A percentile compares a stretch with the other conserved stretches of the same genome.
Evolutionary conservation across 2,888 invertebrate genomes (phyloP).

Genomic region (Nebria brevicollis): DNA sequence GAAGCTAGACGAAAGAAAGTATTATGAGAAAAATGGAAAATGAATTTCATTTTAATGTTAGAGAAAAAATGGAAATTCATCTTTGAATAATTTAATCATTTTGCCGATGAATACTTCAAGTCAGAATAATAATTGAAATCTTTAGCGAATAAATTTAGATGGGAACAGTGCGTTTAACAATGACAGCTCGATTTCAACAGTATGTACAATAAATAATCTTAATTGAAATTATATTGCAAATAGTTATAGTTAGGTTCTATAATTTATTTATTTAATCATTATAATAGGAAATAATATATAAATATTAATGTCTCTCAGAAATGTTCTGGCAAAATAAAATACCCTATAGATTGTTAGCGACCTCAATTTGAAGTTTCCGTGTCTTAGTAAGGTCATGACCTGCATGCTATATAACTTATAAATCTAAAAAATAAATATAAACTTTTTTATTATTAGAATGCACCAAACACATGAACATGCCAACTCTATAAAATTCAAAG

Average conservation of each 20-base stretch:
- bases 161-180: too few species aligned
- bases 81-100: too few species aligned
- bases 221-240: not conserved
- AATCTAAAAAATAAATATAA: conserved; percentile 1
- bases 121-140: too few species aligned
- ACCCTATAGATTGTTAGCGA: conserved; percentile 14
- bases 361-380: conserved; percentile 35
- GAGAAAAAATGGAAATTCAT: too few species aligned
- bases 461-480: conserved; percentile 1
- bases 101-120: too few species aligned
- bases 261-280: not conserved
- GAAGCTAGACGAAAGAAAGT: conserved; percentile 36
- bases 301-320: not conserved
- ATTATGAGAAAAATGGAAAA: conserved; percentile 4
- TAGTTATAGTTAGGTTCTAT: not conserved
- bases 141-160: too few species aligned
- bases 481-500: not conserved
- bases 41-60: too few species aligned
- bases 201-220: too few species aligned
- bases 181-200: too few species aligned
- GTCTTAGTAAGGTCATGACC: conserved; percentile 16
- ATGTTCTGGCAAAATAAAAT: not conserved
- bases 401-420: conserved; percentile 15
- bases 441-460: not conserved
- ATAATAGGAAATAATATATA: not conserved